Conservation (phyloP, 2,888 invertebrate species). For the Dicycla oo region DNA sequence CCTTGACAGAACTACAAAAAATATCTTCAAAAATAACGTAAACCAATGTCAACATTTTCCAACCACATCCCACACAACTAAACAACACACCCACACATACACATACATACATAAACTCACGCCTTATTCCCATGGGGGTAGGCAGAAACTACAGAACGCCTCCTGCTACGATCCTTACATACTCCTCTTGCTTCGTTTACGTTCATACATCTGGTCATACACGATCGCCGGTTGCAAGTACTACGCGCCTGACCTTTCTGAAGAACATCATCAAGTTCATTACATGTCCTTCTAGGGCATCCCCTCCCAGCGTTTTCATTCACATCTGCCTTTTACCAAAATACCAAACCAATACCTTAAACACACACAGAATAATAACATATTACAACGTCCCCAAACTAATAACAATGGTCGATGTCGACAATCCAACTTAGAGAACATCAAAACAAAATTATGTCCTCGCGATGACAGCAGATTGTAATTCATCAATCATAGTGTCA, state of each 20-base stretch:
- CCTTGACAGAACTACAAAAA: neutral
- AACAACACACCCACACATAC: neutral
- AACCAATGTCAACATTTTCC: neutral
- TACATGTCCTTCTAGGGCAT: neutral
- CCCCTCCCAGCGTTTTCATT: neutral
- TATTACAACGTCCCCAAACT: conserved; percentile 17
- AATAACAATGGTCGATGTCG: conserved; percentile 33
- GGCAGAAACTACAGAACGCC: neutral
- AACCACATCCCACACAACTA: neutral
- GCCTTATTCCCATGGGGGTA: neutral
- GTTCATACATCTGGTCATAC: no score
- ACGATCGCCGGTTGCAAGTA: no score
- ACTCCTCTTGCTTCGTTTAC: neutral
- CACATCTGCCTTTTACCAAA: no score
- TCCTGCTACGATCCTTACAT: neutral
- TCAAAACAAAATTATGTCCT: conserved; percentile 52
- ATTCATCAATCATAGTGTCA: conserved; percentile 63
- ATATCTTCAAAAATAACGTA: neutral
- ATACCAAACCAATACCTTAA: no score
- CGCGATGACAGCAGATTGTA: conserved; percentile 58
- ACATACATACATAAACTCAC: neutral
- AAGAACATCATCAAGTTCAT: neutral
- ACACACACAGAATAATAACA: neutral
- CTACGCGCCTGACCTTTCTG: neutral
- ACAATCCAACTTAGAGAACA: conserved; percentile 40